A percentile compares a stretch with the other conserved stretches of the same genome.
Conservation (phyloP, 2,888 invertebrate species). For the Drosophila testacea region DNA sequence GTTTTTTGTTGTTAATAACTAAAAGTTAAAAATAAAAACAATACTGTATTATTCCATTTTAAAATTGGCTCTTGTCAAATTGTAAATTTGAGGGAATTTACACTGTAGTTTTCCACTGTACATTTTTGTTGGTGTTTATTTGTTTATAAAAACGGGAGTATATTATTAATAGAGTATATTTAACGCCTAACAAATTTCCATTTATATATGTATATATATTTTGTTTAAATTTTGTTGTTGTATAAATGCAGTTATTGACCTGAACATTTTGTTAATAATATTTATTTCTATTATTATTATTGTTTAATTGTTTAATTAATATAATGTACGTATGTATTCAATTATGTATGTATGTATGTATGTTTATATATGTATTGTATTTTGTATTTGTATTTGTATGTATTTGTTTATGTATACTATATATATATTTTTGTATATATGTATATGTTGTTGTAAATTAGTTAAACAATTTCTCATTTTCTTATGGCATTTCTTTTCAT, state of each 20-base stretch:
- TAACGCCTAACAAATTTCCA: slow-evolving; percentile 66
- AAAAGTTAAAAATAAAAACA: too few relatives aligned
- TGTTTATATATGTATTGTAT: slow-evolving; percentile 30
- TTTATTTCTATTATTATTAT: slow-evolving; percentile 37
- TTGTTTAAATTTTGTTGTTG: background rate
- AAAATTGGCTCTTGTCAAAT: too few relatives aligned
- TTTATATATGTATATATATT: slow-evolving; percentile 12
- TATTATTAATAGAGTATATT: slow-evolving; percentile 40
- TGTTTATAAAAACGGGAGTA: slow-evolving; percentile 57
- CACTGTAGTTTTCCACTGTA: too few relatives aligned
- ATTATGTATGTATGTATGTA: slow-evolving; percentile 37
- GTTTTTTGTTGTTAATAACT: too few relatives aligned
- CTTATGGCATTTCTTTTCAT: slow-evolving; percentile 39
- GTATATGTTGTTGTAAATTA: slow-evolving; percentile 54
- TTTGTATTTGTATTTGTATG: slow-evolving; percentile 18
- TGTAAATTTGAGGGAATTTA: too few relatives aligned
- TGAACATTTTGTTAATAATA: slow-evolving; percentile 74
- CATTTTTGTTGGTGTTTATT: slow-evolving; percentile 15
- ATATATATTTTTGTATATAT: slow-evolving; percentile 33
- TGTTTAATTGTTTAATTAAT: slow-evolving; percentile 25
- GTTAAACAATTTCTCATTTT: slow-evolving; percentile 53
- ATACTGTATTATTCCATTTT: too few relatives aligned
- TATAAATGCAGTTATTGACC: slow-evolving; percentile 82
- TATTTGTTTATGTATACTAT: slow-evolving; percentile 18
- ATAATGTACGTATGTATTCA: slow-evolving; percentile 45